Base-by-base conservation (phyloP, 2,888 invertebrate genomes). In the Spialia ferax region DNA sequence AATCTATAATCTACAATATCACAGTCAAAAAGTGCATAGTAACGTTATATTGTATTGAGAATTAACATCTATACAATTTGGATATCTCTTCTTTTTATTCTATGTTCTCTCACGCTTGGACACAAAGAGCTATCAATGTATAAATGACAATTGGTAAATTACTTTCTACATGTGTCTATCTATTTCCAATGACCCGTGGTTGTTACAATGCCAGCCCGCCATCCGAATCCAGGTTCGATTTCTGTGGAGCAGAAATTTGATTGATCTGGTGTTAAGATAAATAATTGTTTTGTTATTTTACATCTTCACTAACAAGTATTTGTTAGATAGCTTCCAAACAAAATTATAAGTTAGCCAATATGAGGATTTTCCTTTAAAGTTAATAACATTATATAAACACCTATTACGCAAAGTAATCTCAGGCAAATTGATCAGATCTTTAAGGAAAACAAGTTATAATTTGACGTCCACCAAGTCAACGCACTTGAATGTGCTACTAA, bases 31-130 rank as follows among this genome's bases (percentile, higher is more conserved):
- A 79, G 74, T 79, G 86, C 86, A 76, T 63, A 59, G 85, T 86
- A 83, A 86, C 67, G 79, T 69, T 71, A 63, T 74, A 82, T 86
- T 86, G 83, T 86, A 68, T 50, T 63, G 65, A 61, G 64, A 78
- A 79, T 79, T 77, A 77, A 79, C 73, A 75, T 73, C 74, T 70
- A 71, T 79, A 80, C 76, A 79, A 77, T 75, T 69, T 70, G 63
- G 61, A 69, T 55, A 15, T 63, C 68, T 68, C 68, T 71, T 70
- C 71, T 73, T 64, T 68, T 72, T 52, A 66, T 55, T 48, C 63
- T 60, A 62, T 60, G 74, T 68, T 75, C 72, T 76, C 72, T 74
- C 74, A 73, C 70, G 72, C 64, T 57, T 63, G 18, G n/a, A 55
- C 42, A 71, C 62, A 70, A 70, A 60, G 69, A 73, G 59, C 69